Conservation (phyloP, 2,113 vertebrate genomes). For the Apteryx mantelli region DNA sequence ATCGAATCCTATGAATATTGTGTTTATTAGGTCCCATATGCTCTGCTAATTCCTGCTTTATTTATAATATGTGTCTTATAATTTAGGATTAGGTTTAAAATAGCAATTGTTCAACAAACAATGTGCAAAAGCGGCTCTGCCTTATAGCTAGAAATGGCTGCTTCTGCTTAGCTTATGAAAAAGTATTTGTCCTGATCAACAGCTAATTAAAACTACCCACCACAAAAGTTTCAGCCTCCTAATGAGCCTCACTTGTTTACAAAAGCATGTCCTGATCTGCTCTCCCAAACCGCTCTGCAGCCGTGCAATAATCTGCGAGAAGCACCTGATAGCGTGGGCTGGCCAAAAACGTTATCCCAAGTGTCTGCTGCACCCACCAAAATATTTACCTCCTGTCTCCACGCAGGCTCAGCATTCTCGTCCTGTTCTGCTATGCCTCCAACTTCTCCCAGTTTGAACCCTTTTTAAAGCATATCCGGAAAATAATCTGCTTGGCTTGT, state of each 20-base stretch:
- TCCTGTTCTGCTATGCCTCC: background rate
- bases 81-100: constrained; percentile 45
- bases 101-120: background rate
- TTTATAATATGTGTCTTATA: background rate
- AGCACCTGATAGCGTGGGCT: background rate
- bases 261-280: background rate
- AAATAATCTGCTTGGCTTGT: background rate
- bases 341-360: background rate
- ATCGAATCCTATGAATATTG: constrained; percentile 36
- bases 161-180: background rate
- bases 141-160: background rate
- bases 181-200: background rate
- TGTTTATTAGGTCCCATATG: constrained; percentile 48
- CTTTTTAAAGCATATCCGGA: background rate
- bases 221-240: background rate
- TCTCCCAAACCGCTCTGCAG: rapidly evolving
- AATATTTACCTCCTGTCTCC: background rate
- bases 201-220: background rate
- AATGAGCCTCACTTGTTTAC: rapidly evolving
- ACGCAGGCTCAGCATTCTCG: background rate
- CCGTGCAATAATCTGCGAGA: background rate
- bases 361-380: background rate
- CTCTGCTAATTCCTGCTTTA: constrained; percentile 35
- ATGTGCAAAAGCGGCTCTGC: background rate
- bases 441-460: background rate